These are phyloP conservation scores for Cyanoliseus patagonus DNA, from an alignment of 2,113 vertebrate species.

Conservation along the genomic window DNA sequence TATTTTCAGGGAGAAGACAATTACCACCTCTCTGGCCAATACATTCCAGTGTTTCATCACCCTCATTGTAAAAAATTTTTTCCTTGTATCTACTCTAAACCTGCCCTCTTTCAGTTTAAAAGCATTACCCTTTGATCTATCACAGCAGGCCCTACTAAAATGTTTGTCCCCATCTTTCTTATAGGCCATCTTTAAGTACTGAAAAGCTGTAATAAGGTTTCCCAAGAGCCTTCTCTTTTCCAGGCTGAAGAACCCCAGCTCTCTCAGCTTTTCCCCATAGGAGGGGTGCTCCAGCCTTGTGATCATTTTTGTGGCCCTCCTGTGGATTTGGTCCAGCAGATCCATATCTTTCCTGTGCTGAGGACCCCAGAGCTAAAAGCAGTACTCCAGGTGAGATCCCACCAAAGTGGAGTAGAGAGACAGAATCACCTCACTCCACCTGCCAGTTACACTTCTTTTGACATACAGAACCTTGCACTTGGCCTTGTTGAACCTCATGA, in stretches of 20 bases:
- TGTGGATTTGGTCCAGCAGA: not conserved
- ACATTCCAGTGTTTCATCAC: not conserved
- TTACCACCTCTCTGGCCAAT: not conserved
- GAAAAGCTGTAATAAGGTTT: not conserved
- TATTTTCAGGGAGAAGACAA: not conserved
- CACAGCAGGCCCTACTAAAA: not conserved
- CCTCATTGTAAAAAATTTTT: not conserved
- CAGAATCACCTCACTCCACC: not conserved
- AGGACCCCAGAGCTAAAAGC: not conserved
- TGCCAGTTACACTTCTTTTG: not conserved
- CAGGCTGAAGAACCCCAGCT: not conserved
- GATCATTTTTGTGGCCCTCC: not conserved
- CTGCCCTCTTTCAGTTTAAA: not conserved
- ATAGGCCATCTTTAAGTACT: not conserved
- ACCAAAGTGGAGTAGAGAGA: rapidly evolving
- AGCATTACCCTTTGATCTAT: not conserved
- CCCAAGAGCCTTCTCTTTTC: not conserved
- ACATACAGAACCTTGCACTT: not conserved
- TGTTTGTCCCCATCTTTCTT: not conserved
- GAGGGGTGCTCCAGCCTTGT: not conserved
- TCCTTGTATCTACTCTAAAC: not conserved
- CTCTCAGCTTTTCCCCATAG: not conserved
- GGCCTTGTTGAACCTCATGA: not conserved
- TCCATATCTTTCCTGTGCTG: not conserved
- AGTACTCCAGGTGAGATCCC: not conserved